Base-by-base conservation (phyloP, 2,797 vertebrate species). In the Gadopsis bispinosus region DNA sequence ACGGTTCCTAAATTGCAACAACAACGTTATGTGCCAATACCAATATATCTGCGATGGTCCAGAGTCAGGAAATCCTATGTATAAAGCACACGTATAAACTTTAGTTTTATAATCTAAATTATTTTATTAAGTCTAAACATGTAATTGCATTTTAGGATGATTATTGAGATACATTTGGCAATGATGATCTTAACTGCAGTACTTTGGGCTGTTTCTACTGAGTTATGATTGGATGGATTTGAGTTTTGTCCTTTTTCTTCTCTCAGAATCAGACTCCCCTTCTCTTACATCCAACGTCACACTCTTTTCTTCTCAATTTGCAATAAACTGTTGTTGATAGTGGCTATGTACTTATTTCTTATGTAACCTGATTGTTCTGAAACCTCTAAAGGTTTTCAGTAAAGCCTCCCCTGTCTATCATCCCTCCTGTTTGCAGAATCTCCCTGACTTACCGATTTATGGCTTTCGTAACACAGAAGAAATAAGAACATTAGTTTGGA, bases 381-480 rank as follows among this genome's bases (percentile, higher is more conserved):
- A 66, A 71, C 41, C 54, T 59, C 4, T 10, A 5, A 37, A 35
- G 1, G 56, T 53, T 26, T 55, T 56, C 63, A 64, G 31, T 48
- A 14, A 71, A 64, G 58, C 58, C 47, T 37, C 17, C 8, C 7
- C 3, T n/a, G 35, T n/a, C 43, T 64, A 35, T 43, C 43, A 56
- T 37, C 9, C 51, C 50, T 61, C 41, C 35, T 12, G 53, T 60
- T 19, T 26, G 53, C 47, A 68, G 48, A 56, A 31, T 8, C 48
- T 61, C 9, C 61, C 29, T 17, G 45, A 77, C 41, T 71, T 60
- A 8, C 10, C 0, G 13, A 66, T 65, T 48, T 60, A 68, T 13
- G 16, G 69, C 11, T 45, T 63, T 68, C 3, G 59, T 51, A 29
- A 58, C 56, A 72, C 13, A 70, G 64, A 72, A 68, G 12, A 73